Conservation (phyloP, 2,888 invertebrate species). For the Eumacrocentrus americanus region DNA sequence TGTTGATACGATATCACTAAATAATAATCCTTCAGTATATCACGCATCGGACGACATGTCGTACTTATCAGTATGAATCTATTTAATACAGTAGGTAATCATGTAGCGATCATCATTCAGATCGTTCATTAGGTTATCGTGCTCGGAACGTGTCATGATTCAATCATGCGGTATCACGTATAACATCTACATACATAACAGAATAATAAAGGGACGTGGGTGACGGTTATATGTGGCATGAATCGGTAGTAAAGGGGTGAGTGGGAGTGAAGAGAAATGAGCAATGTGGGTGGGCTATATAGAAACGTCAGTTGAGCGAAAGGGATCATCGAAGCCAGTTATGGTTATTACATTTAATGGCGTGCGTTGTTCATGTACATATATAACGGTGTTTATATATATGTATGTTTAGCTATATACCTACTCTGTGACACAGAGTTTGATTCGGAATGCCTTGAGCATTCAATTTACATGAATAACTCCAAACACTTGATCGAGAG, state of each 20-base stretch:
- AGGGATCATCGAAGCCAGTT: not conserved
- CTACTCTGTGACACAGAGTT: no score
- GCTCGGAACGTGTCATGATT: not conserved
- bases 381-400: no score
- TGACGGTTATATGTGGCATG: not conserved
- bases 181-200: conserved; percentile 1
- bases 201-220: not conserved
- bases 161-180: conserved; percentile 4
- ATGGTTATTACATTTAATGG: not conserved
- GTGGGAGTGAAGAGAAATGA: not conserved
- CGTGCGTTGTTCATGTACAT: no score
- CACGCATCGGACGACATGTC: no score
- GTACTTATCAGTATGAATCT: no score
- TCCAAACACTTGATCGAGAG: not conserved
- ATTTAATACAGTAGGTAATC: no score
- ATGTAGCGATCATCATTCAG: no score
- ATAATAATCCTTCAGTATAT: no score
- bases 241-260: not conserved
- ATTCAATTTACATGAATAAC: not conserved
- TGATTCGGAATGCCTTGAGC: no score
- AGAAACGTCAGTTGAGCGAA: not conserved
- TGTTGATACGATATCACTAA: no score
- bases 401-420: no score
- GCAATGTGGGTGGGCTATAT: not conserved
- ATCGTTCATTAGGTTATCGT: not conserved